Base-by-base conservation (phyloP, 2,113 vertebrate genomes). In the Lepus europaeus region DNA sequence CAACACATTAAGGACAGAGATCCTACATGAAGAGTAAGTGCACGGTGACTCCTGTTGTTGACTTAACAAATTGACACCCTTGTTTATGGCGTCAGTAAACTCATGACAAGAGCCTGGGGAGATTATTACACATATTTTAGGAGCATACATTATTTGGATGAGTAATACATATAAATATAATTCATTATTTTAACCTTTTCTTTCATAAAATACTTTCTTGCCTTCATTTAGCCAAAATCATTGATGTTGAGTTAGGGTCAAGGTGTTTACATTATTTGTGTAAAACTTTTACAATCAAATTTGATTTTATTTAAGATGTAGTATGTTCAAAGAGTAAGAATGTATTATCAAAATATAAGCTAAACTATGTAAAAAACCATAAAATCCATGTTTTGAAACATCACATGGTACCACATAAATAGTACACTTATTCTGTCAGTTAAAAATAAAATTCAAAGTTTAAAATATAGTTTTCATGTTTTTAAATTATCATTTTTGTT, bases 101-200 rank as follows among this genome's bases (percentile, higher is more conserved):
- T 36, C 36, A 36, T 36, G 36, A 36, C 36, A 36, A 36, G 36
- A 36, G 36, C 36, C 36, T 36, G 3, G 36, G 36, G 36, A 36
- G 36, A 36, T 49, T 79, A 77, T n/a, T 92, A 10, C 5, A 39
- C 9, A 19, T 29, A 92, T 49, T 69, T 70, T 33, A n/a, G 68
- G n/a, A 14, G 9, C 4, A 14, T 68, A 11, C 56, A 80, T n/a
- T 53, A 68, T 80, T 80, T 80, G 73, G 19, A 80, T 85, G n/a
- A 90, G 25, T 93, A 82, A 51, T 92, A 94, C 86, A 72, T 63
- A 84, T 19, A 81, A 88, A 73, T 14, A 53, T 31, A 89, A 77
- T 85, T 76, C 12, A 53, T 80, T 86, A 45, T 66, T 72, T 14
- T 27, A 83, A 70, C n/a, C 49, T 81, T 45, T 83, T 87, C n/a